Base-by-base conservation (phyloP, 2,113 vertebrate genomes). In the Gobius niger region DNA sequence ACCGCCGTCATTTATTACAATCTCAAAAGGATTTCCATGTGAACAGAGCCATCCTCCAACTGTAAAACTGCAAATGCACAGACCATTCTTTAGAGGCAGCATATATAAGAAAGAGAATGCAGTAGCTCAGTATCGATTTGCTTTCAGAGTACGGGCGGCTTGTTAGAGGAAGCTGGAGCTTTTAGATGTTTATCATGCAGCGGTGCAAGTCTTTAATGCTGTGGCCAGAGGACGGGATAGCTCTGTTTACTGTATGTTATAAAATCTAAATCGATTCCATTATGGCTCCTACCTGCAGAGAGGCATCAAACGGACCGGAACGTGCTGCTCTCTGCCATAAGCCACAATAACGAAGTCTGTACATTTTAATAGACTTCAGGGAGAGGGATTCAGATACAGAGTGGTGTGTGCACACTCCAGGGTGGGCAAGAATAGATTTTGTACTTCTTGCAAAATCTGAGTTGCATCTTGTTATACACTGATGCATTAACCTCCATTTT, bases 1-100 rank as follows among this genome's bases (percentile, higher is more conserved):
- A 65, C 72, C 63, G 59, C 76, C 65, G 65, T 52, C 62, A 44
- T 44, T 41, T 11, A 60, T 44, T 60, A 7, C 57, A 60, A 61
- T 15, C 24, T 12, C 16, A 15, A 65, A 15, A 65, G 52, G 1
- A 57, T 49, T 65, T 7, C 34, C 50, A n/a, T 44, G 61, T 24
- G 9, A 24, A 42, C 57, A 18, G 44, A 72, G 46, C 44, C 16
- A 18, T 41, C 16, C 15, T 19, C 4, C n/a, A 19, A 63, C 42
- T 47, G 61, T 47, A 46, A 63, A 63, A 47, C 44, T 47, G 44
- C 16, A 46, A 63, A 46, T 63, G 9, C 61, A 47, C 40, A 4
- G 15, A 60, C 34, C 9, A 9, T n/a, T 40, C 57, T 15, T 42
- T 9, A 42, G 57, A 42, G 57, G 57, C 15, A 42, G 40, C 42